Evolutionary conservation across 1,140 invertebrate species (phyloP), one percentile per base, ranked within the genome.

Genomic region (Psilanteris sp.): DNA sequence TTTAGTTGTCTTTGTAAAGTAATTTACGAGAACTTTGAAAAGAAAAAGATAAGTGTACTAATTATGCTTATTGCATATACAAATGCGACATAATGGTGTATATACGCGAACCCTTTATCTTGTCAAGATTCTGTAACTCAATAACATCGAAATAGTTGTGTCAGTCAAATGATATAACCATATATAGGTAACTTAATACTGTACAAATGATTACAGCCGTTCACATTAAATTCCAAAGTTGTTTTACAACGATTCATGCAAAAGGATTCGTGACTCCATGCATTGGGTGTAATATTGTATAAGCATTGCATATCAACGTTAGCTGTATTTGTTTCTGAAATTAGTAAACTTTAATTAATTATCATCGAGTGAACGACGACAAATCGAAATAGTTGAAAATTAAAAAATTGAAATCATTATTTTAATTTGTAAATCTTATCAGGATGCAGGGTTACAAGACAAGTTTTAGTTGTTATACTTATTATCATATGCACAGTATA

Each of bases 121-220:
- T 72, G 61, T 71, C 55, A 67, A 36, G 59, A 27, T 27, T 62
- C 32, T 39, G 61, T 54, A 66, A 61, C 68, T 67, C 64, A 68
- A 57, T 75, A 55, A 68, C 41, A 13, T 62, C 24, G 48, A 61
- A 62, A 75, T 68, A 64, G 55, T 75, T 62, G 55, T 62, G 55
- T 39, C 29, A 75, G 62, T 68, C 72, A 68, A 75, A 75, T 68
- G 72, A 75, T 61, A 68, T 15, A 16, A 41, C 62, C 72, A 68
- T 75, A 68, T 68, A 75, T 57, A 48, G 71, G 26, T 26, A 62
- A 48, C 22, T 68, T 34, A 62, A 75, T 68, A 68, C 39, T 48
- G 22, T 55, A 68, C 55, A 64, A 62, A 68, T 68, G 55, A 75
- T 75, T 75, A 68, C 50, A 68, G 43, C 41, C 54, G 14, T 67